A percentile compares a stretch with the other conserved stretches of the same genome.
Conservation (phyloP, 1,140 invertebrate species). For the Ctenoplectra terminalis region DNA sequence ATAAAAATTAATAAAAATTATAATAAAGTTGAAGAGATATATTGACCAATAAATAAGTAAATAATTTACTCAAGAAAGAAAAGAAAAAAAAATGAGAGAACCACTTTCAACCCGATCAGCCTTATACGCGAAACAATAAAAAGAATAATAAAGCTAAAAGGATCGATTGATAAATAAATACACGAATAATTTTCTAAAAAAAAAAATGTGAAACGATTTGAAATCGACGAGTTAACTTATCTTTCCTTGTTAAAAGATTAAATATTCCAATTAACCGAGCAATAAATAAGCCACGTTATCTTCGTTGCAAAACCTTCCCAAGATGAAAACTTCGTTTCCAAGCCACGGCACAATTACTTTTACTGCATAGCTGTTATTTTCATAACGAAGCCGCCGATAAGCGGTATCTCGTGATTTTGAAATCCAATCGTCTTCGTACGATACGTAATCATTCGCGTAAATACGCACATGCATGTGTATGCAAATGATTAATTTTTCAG, state of each 20-base stretch:
- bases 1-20: too few relatives aligned
- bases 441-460: constrained; percentile 32
- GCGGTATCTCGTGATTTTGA: constrained; percentile 35
- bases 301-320: background rate
- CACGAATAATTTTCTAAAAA: too few relatives aligned
- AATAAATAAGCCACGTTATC: background rate
- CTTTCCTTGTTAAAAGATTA: background rate
- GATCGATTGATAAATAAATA: too few relatives aligned
- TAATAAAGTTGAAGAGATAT: too few relatives aligned
- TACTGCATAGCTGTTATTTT: constrained; percentile 5
- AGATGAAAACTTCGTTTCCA: background rate
- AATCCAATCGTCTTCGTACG: constrained; percentile 24
- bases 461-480: background rate
- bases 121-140: too few relatives aligned
- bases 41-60: too few relatives aligned
- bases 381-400: constrained; percentile 12
- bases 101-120: too few relatives aligned
- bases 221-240: background rate
- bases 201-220: too few relatives aligned
- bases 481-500: constrained; percentile 27
- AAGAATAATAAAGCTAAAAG: too few relatives aligned
- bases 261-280: background rate
- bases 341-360: background rate
- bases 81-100: too few relatives aligned
- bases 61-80: too few relatives aligned